Percentiles rank a stretch among this genome's conserved stretches.
These are phyloP conservation scores for Mellilla xanthometata DNA, from an alignment of 2,888 invertebrate species.

Conservation along the genomic window DNA sequence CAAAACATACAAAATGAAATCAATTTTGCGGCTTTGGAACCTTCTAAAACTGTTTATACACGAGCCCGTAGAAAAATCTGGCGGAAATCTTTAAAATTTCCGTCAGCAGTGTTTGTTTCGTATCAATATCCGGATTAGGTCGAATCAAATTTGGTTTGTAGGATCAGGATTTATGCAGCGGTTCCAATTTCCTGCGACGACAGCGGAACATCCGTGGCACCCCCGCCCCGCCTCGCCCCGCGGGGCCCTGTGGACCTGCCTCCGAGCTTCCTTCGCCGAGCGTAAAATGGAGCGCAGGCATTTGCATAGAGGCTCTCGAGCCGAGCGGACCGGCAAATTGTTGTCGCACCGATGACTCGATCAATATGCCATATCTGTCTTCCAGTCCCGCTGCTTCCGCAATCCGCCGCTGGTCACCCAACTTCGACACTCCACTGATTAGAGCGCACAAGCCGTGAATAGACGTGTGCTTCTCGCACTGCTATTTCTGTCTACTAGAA, in stretches of 20 bases:
- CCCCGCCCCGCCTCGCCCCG: conserved; percentile 34
- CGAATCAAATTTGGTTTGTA: conserved; percentile 79
- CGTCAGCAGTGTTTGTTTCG: conserved; percentile 66
- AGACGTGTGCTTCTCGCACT: background rate
- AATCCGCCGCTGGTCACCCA: conserved; percentile 26
- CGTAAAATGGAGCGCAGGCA: conserved; percentile 74
- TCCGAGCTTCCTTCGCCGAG: conserved; percentile 49
- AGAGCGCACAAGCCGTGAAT: background rate
- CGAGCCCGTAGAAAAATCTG: conserved; percentile 22
- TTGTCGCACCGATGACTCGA: conserved; percentile 75
- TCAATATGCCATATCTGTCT: conserved; percentile 68
- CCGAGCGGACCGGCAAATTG: conserved; percentile 79
- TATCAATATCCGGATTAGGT: conserved; percentile 81
- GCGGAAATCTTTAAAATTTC: conserved; percentile 52
- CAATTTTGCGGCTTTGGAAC: conserved; percentile 35
- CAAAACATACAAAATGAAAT: conserved; percentile 50
- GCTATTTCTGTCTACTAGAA: background rate
- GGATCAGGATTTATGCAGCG: conserved; percentile 80
- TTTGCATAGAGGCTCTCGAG: conserved; percentile 76
- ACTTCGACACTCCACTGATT: conserved; percentile 32
- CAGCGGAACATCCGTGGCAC: conserved; percentile 74
- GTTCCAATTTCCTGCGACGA: conserved; percentile 81
- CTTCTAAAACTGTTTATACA: conserved; percentile 31
- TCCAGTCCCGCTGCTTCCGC: conserved; percentile 35
- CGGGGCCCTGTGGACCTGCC: conserved; percentile 32